Conservation (phyloP, 1,140 invertebrate genomes). For the Zaprionus camerounensis region DNA sequence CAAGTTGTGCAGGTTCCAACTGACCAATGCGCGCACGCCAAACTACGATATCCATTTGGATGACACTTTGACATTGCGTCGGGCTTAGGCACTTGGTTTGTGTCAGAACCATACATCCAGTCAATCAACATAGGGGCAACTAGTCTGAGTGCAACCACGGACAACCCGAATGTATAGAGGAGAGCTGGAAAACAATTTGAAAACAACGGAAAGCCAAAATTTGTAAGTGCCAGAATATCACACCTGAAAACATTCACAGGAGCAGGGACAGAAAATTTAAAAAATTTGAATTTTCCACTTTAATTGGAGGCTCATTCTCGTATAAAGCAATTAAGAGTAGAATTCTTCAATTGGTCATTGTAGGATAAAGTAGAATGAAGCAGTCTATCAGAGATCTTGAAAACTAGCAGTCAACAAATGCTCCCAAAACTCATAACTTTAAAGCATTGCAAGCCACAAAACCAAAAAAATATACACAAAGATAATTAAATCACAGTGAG, state of each 20-base stretch:
- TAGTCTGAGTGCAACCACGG: background rate
- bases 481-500: constrained; percentile 75
- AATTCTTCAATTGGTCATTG: too few relatives aligned
- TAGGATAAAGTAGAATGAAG: too few relatives aligned
- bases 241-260: too few relatives aligned
- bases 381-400: constrained; percentile 2
- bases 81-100: constrained; percentile 26
- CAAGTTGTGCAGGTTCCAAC: constrained; percentile 14
- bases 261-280: too few relatives aligned
- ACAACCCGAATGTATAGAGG: background rate
- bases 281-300: too few relatives aligned
- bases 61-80: constrained; percentile 15
- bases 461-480: constrained; percentile 22
- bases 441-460: constrained; percentile 23
- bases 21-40: constrained; percentile 13
- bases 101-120: constrained; percentile 42
- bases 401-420: constrained; percentile 13
- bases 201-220: constrained; percentile 60
- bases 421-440: constrained; percentile 60
- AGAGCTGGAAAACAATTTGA: constrained; percentile 33
- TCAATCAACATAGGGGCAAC: constrained; percentile 40
- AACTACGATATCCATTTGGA: constrained; percentile 30
- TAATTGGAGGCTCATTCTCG: too few relatives aligned
- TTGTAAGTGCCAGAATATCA: constrained; percentile 58
- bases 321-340: too few relatives aligned